Base-by-base conservation (phyloP, 2,113 vertebrate genomes). In the Lophura nycthemera region DNA sequence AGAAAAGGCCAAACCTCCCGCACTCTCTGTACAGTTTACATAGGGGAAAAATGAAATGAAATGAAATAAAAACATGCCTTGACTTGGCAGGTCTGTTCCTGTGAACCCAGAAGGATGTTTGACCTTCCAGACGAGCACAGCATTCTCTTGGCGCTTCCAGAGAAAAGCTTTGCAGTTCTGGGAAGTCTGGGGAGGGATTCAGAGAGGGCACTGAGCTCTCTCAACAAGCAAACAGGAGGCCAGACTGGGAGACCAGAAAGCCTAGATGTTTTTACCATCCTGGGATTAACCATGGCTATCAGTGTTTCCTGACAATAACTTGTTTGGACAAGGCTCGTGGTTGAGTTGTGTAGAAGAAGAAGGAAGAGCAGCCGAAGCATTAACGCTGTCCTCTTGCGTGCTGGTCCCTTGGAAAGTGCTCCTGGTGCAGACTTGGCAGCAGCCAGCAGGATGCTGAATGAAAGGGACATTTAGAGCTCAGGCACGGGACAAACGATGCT, bases 381-480 rank as follows among this genome's bases (percentile, higher is more conserved):
- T 84, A 76, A 70, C 42, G n/a, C 38, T 89, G 92, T 88, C 89
- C 52, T 70, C 72, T 86, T 57, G 43, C 82, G 59, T 43, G 48
- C 36, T 71, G 81, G 96, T 43, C 54, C 14, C 50, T 71, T 64
- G 61, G 72, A 74, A 96, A 95, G 71, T 20, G 30, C 34, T 74
- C 82, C 50, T 32, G 8, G 3, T 59, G 65, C 17, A 84, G 74
- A 47, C 69, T 66, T 56, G 79, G n/a, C 75, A 54, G 45, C 13
- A 10, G 70, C 42, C 43, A 60, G 64, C 78, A 72, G 66, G 78
- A 57, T 80, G 42, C 71, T 74, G 88, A 94, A 93, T 77, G 89
- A 95, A 96, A 90, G 71, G 72, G 59, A 80, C 32, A 56, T 86
- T 96, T 57, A 86, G 86, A 86, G 86, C 90, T 89, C 80, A 92